phyloP scores from a whole-genome alignment of 2,888 invertebrate species.

The Drosophila infuscata region DNA sequence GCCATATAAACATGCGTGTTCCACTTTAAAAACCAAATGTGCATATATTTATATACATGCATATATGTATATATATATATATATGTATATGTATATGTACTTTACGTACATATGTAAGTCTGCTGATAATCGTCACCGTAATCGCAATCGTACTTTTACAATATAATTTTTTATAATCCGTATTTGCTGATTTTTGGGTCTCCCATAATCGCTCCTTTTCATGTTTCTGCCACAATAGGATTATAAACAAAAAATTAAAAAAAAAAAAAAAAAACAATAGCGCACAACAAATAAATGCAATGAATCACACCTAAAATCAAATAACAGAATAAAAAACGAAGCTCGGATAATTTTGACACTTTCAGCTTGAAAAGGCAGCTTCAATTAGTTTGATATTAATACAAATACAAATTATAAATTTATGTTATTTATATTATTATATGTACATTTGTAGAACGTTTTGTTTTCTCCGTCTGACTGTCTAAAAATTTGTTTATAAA shows the following conservation, averaged over 20 bases:
- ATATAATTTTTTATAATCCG: slow-evolving; percentile 67
- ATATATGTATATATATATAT: not conserved
- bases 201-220: slow-evolving; percentile 20
- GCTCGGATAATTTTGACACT: slow-evolving; percentile 42
- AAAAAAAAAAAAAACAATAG: not conserved
- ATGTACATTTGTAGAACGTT: slow-evolving; percentile 35
- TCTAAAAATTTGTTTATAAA: slow-evolving; percentile 63
- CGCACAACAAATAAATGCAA: slow-evolving; percentile 6
- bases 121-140: slow-evolving; percentile 28
- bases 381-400: slow-evolving; percentile 40
- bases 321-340: slow-evolving; percentile 7
- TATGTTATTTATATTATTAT: slow-evolving; percentile 8
- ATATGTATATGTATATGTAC: not conserved
- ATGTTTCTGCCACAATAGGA: slow-evolving; percentile 46
- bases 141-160: slow-evolving; percentile 37
- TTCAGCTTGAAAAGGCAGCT: slow-evolving; percentile 31
- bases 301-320: slow-evolving; percentile 35
- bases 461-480: slow-evolving; percentile 35
- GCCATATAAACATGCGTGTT: slow-evolving; percentile 65
- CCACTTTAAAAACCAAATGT: slow-evolving; percentile 65
- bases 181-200: slow-evolving; percentile 27
- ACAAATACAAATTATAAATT: slow-evolving; percentile 8
- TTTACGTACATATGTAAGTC: slow-evolving; percentile 21
- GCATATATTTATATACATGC: slow-evolving; percentile 23
- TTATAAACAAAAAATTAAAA: slow-evolving; percentile 7